These are phyloP conservation scores for Ctena decussata DNA, from an alignment of 2,888 invertebrate genomes.

Conservation along the genomic window DNA sequence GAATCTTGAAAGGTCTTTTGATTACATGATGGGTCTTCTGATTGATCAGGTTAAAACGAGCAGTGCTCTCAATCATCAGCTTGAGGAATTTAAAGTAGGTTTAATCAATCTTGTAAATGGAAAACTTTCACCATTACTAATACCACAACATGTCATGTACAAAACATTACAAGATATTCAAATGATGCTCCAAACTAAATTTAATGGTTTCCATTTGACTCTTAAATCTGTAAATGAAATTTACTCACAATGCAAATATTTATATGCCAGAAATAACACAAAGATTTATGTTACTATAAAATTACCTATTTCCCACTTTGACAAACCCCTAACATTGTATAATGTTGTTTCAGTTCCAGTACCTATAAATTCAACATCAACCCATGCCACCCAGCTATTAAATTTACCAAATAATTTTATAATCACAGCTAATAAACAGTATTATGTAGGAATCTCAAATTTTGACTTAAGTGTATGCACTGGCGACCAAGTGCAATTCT, in stretches of 20 bases:
- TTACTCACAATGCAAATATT: slow-evolving; percentile 30
- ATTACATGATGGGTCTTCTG: too few relatives aligned
- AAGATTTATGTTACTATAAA: not conserved
- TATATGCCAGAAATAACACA: slow-evolving; percentile 31
- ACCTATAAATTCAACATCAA: not conserved
- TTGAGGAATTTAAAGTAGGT: slow-evolving; percentile 27
- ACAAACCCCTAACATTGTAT: not conserved
- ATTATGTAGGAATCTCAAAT: not conserved
- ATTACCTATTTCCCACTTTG: not conserved
- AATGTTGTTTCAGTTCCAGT: not conserved
- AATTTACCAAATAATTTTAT: not conserved
- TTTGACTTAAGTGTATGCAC: not conserved
- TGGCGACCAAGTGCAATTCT: not conserved
- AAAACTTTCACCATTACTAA: slow-evolving; percentile 33
- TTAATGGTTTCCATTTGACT: slow-evolving; percentile 19
- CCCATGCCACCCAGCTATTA: not conserved
- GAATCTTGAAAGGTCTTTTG: too few relatives aligned
- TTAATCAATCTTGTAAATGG: slow-evolving; percentile 26
- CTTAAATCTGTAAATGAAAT: not conserved
- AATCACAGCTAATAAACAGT: not conserved
- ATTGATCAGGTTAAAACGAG: too few relatives aligned
- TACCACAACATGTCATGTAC: not conserved
- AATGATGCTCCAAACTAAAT: slow-evolving; percentile 23
- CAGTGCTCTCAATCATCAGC: not conserved
- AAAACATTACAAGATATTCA: slow-evolving; percentile 26